Conservation (phyloP, 2,113 vertebrate species). For the Donacobius atricapilla region DNA sequence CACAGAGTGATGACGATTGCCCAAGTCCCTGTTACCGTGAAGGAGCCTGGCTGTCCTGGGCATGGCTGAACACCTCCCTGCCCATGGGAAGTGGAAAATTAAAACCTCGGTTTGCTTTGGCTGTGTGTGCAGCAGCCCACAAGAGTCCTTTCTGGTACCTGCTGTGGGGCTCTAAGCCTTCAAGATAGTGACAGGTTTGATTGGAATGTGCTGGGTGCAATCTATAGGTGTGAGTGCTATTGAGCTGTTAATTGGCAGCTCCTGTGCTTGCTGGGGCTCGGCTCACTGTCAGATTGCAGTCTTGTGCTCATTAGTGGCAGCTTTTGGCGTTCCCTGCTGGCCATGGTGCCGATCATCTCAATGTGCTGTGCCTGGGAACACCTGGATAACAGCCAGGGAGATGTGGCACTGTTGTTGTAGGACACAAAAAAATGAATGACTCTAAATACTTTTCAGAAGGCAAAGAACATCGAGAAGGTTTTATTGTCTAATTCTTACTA, state of each 20-base stretch:
- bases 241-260: background rate
- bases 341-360: background rate
- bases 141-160: background rate
- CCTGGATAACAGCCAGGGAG: background rate
- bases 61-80: background rate
- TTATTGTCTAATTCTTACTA: no score
- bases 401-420: background rate
- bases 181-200: background rate
- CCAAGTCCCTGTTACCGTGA: fast-evolving
- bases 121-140: background rate
- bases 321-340: background rate
- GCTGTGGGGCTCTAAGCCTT: background rate
- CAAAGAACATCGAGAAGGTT: no score
- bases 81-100: background rate
- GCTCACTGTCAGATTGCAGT: background rate
- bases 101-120: background rate
- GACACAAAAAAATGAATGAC: no score
- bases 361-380: background rate
- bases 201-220: background rate
- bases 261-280: background rate
- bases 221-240: background rate
- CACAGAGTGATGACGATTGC: fast-evolving
- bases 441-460: no score
- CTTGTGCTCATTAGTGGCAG: background rate
- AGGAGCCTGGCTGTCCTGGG: background rate